These are phyloP conservation scores for Actenoides lindsayi DNA, from an alignment of 2,113 vertebrate genomes.

Conservation along the genomic window DNA sequence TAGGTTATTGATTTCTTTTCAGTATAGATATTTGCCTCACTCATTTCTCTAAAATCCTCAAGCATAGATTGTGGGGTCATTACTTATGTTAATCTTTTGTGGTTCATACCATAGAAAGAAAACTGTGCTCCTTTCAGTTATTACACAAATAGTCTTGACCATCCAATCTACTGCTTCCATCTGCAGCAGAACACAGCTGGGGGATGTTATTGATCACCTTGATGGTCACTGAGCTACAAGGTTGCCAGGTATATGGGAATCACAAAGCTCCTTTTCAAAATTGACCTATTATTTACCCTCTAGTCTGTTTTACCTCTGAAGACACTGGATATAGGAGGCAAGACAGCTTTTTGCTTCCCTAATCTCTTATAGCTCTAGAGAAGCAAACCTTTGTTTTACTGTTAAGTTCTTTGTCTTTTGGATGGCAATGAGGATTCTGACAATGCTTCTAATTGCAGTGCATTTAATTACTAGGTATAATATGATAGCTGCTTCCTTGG, in stretches of 20 bases:
- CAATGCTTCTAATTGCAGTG: neutral
- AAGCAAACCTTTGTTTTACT: neutral
- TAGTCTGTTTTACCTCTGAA: neutral
- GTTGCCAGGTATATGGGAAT: neutral
- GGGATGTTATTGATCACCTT: neutral
- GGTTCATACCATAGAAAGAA: neutral
- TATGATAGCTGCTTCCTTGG: neutral
- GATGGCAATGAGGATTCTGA: neutral
- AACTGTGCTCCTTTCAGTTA: neutral
- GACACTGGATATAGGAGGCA: neutral
- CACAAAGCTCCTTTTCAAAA: neutral
- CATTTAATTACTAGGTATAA: neutral
- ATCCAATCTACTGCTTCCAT: neutral
- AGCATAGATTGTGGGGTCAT: neutral
- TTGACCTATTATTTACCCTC: neutral
- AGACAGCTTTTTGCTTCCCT: neutral
- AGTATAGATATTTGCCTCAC: neutral
- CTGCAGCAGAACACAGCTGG: neutral
- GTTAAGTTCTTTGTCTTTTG: neutral
- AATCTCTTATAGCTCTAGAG: neutral
- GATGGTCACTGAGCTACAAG: neutral
- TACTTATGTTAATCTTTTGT: neutral
- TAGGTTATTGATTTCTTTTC: neutral
- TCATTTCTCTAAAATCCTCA: neutral
- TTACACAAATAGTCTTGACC: neutral